phyloP scores from a whole-genome alignment of 2,888 invertebrate species.

The Agapostemon virescens region DNA sequence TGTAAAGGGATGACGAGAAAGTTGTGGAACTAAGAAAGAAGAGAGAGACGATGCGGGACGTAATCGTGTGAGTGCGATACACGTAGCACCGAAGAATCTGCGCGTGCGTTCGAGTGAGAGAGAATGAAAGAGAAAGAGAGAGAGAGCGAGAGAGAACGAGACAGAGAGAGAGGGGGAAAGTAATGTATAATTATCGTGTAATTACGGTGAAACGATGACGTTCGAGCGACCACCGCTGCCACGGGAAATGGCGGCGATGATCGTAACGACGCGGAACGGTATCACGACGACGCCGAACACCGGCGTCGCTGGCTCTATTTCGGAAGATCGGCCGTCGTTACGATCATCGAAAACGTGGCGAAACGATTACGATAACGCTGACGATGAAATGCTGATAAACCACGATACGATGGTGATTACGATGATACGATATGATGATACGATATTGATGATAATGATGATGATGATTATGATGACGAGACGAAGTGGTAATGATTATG shows the following conservation, averaged over 20 bases:
- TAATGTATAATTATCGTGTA: constrained; percentile 79
- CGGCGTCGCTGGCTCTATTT: background rate
- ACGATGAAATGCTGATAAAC: constrained; percentile 45
- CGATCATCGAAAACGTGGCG: constrained; percentile 39
- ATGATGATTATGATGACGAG: constrained; percentile 63
- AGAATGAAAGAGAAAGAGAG: constrained; percentile 42
- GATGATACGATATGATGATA: constrained; percentile 44
- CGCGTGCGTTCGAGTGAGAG: constrained; percentile 53
- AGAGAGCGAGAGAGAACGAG: constrained; percentile 48
- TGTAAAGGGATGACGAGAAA: background rate
- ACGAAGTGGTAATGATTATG: constrained; percentile 68
- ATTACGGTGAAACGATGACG: constrained; percentile 71
- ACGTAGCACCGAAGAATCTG: constrained; percentile 15
- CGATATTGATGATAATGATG: constrained; percentile 66
- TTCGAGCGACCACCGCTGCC: constrained; percentile 50
- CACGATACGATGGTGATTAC: constrained; percentile 40
- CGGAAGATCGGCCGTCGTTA: constrained; percentile 45
- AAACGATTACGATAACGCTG: constrained; percentile 59
- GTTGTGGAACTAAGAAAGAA: constrained; percentile 5
- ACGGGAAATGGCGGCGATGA: constrained; percentile 58
- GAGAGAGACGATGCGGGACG: background rate
- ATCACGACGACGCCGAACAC: background rate
- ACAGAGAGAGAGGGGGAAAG: constrained; percentile 30
- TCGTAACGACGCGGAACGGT: constrained; percentile 54
- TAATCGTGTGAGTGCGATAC: constrained; percentile 55